Percentiles rank a stretch among this genome's conserved stretches.
These are phyloP conservation scores for Leptinotarsa rubiginosa DNA, from an alignment of 2,888 invertebrate genomes.

Conservation along the genomic window DNA sequence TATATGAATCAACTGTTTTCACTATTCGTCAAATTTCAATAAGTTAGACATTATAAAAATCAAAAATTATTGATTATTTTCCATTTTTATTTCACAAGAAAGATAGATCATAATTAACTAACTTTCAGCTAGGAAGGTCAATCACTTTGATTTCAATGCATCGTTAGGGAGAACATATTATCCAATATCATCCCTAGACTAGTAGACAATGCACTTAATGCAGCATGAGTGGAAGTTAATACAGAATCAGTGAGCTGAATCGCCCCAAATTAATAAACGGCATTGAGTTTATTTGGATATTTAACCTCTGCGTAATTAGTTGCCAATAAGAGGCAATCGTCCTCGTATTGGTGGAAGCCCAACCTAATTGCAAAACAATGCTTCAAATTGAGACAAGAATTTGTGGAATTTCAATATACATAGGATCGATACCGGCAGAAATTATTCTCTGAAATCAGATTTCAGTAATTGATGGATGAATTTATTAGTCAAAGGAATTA, in stretches of 20 bases:
- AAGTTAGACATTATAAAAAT: no score
- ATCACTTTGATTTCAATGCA: not conserved
- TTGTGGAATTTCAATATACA: constrained; percentile 56
- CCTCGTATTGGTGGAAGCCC: constrained; percentile 49
- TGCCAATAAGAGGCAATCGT: constrained; percentile 43
- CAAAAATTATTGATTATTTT: no score
- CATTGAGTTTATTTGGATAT: constrained; percentile 25
- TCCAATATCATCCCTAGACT: not conserved
- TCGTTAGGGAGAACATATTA: not conserved
- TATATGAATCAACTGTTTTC: no score
- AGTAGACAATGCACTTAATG: constrained; percentile 31
- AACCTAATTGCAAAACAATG: constrained; percentile 49
- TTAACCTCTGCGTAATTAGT: constrained; percentile 29
- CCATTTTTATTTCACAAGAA: no score
- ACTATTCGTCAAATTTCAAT: no score
- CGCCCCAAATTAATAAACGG: constrained; percentile 34
- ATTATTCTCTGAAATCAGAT: constrained; percentile 14
- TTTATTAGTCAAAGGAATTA: no score
- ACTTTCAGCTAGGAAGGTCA: not conserved
- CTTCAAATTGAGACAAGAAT: constrained; percentile 54
- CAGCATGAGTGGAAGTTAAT: constrained; percentile 31
- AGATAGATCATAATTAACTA: no score
- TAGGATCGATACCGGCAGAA: constrained; percentile 43
- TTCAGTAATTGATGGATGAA: not conserved
- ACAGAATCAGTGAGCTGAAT: constrained; percentile 22